Conservation (phyloP, 2,888 invertebrate species). For the Physocephala rufipes region DNA sequence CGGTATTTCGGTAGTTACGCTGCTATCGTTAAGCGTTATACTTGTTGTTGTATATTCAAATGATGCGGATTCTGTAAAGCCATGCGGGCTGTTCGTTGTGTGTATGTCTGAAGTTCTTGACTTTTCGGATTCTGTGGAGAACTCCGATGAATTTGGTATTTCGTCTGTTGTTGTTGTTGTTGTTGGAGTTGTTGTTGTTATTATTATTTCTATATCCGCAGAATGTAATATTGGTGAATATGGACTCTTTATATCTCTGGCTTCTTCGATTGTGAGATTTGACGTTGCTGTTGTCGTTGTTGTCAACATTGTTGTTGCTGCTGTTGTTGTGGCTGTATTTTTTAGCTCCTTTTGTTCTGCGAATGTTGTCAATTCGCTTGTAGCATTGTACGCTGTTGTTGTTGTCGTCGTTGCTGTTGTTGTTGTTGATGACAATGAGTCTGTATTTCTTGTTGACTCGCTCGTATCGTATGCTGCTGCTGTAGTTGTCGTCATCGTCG, state of each 20-base stretch:
- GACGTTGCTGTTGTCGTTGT: not conserved
- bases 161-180: not conserved
- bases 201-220: not conserved
- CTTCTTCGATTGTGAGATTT: not conserved
- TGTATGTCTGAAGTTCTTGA: too few relatives aligned
- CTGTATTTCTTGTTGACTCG: not conserved
- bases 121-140: too few relatives aligned
- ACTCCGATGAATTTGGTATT: too few relatives aligned
- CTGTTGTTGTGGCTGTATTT: not conserved
- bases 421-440: too few relatives aligned
- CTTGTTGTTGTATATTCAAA: not conserved
- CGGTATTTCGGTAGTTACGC: not conserved
- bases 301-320: not conserved
- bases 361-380: too few relatives aligned
- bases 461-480: conserved; percentile 1
- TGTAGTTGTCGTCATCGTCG: conserved; percentile 1
- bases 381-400: conserved; percentile 9
- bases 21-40: not conserved
- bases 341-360: too few relatives aligned
- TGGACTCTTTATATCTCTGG: not conserved
- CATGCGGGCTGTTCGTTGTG: not conserved
- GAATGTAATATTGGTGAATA: not conserved
- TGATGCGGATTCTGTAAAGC: not conserved
- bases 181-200: conserved; percentile 22
- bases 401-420: conserved; percentile 15